phyloP scores from a whole-genome alignment of 1,140 invertebrate species.

The Solenopsis invicta region DNA sequence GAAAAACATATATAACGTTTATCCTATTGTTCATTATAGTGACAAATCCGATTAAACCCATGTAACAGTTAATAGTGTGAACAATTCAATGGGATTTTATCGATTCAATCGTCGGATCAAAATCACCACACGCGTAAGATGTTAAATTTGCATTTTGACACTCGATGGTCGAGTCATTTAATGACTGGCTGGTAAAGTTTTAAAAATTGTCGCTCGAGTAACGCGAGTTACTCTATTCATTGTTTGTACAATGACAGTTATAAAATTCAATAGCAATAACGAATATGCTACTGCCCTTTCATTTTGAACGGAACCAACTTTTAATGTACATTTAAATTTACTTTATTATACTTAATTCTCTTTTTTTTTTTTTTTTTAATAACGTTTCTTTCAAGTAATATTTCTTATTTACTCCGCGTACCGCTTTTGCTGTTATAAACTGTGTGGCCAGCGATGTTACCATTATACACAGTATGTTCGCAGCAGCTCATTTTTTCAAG shows the following conservation, averaged over 20 bases:
- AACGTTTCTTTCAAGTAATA: not conserved
- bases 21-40: not conserved
- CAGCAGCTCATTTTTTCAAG: not conserved
- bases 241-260: not conserved
- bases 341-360: not conserved
- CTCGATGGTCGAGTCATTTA: not conserved
- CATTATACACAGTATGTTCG: not conserved
- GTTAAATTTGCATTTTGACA: constrained; percentile 34
- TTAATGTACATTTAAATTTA: not conserved
- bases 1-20: not conserved
- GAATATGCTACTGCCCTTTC: too few species aligned
- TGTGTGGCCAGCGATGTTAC: not conserved
- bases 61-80: constrained; percentile 7
- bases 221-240: not conserved
- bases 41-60: constrained; percentile 1
- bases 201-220: not conserved
- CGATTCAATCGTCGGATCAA: constrained; percentile 13
- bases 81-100: constrained; percentile 27
- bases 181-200: not conserved
- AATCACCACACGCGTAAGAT: constrained; percentile 26
- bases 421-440: not conserved
- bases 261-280: not conserved
- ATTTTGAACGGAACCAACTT: too few species aligned
- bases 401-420: not conserved
- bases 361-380: too few species aligned